Evolutionary conservation across 2,113 vertebrate genomes (phyloP).

Genomic region (Cygnus buccinator): DNA sequence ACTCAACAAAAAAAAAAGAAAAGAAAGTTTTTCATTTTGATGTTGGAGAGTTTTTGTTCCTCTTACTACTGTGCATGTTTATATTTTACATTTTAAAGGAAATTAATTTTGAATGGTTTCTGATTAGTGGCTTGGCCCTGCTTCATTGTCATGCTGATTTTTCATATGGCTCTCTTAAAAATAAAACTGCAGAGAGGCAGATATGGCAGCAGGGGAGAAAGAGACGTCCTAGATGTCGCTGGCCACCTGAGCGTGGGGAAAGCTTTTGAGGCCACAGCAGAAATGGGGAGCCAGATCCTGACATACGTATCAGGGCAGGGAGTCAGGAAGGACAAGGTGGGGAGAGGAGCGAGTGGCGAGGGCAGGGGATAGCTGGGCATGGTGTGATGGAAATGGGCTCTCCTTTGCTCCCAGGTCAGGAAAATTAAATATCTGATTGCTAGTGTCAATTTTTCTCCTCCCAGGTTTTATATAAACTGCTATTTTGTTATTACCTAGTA

Average conservation of each 20-base stretch:
- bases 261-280: background rate
- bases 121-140: conserved; percentile 36
- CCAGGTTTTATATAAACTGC: background rate
- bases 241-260: background rate
- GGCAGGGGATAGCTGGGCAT: background rate
- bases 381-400: rapidly evolving
- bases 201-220: background rate
- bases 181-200: background rate
- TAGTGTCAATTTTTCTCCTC: background rate
- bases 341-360: rapidly evolving
- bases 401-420: background rate
- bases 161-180: conserved; percentile 24
- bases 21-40: background rate
- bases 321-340: rapidly evolving
- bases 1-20: background rate
- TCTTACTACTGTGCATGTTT: background rate
- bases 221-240: background rate
- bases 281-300: background rate
- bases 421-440: background rate
- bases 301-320: background rate
- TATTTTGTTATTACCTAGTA: background rate
- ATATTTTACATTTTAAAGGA: conserved; percentile 24
- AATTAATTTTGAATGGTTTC: conserved; percentile 31
- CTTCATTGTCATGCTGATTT: conserved; percentile 16
- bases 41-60: background rate